phyloP scores from a whole-genome alignment of 2,888 invertebrate genomes.

The Chouioia cunea region DNA sequence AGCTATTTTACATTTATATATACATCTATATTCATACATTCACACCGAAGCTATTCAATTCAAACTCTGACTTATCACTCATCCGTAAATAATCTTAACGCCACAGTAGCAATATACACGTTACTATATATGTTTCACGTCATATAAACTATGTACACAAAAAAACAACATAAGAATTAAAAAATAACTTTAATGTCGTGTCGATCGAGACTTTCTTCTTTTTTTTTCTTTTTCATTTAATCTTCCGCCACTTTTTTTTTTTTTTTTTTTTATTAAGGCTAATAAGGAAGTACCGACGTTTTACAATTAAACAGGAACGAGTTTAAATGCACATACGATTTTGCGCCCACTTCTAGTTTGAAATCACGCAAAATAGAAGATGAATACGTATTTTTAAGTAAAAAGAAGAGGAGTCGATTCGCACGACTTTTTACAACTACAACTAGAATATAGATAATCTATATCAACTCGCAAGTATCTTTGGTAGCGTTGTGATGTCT shows the following conservation, averaged over 20 bases:
- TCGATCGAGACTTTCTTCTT: constrained; percentile 37
- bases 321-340: constrained; percentile 46
- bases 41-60: constrained; percentile 48
- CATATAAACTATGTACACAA: constrained; percentile 63
- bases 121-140: constrained; percentile 41
- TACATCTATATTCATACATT: constrained; percentile 31
- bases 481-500: constrained; percentile 67
- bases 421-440: constrained; percentile 41
- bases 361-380: neutral
- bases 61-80: constrained; percentile 41
- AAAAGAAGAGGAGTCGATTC: constrained; percentile 40
- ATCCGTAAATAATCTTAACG: constrained; percentile 40
- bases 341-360: constrained; percentile 36
- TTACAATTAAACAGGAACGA: constrained; percentile 48
- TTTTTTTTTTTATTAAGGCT: constrained; percentile 30
- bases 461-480: constrained; percentile 56
- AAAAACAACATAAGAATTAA: constrained; percentile 56
- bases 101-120: constrained; percentile 48
- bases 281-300: constrained; percentile 45
- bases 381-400: constrained; percentile 7
- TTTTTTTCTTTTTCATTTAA: constrained; percentile 21
- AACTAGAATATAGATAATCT: constrained; percentile 41
- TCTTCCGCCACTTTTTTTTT: constrained; percentile 10
- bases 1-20: constrained; percentile 46
- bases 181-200: constrained; percentile 47